A percentile compares a stretch with the other conserved stretches of the same genome.
Conservation (phyloP, 2,797 vertebrate species). For the Sebastes diploproa region DNA sequence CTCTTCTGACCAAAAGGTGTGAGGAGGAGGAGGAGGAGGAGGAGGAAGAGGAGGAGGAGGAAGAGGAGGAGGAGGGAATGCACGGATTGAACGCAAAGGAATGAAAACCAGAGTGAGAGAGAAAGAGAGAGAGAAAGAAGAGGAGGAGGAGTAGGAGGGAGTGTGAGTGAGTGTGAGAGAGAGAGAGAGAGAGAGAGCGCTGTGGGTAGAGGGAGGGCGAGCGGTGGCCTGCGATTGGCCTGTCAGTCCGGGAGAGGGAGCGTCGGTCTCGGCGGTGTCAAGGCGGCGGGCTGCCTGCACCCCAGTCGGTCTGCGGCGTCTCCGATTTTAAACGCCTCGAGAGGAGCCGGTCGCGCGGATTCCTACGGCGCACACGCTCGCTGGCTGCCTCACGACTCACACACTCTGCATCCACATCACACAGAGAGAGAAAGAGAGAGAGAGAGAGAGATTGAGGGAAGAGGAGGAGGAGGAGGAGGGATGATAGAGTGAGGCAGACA, state of each 20-base stretch:
- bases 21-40: constrained; percentile 55
- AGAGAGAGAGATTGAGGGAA: constrained; percentile 2
- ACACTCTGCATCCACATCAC: constrained; percentile 64
- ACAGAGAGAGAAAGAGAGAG: background rate
- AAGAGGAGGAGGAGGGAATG: constrained; percentile 42
- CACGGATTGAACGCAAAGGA: constrained; percentile 69
- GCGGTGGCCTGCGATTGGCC: constrained; percentile 75
- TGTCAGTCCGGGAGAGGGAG: constrained; percentile 78
- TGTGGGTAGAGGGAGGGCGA: constrained; percentile 58
- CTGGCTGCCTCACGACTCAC: constrained; percentile 57
- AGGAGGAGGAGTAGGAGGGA: constrained; percentile 32
- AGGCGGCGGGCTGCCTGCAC: constrained; percentile 52
- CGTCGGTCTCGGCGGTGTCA: constrained; percentile 64
- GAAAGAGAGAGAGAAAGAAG: constrained; percentile 27
- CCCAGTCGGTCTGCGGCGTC: constrained; percentile 47
- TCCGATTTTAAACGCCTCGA: constrained; percentile 54
- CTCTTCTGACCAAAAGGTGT: constrained; percentile 75
- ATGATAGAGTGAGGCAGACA: constrained; percentile 71
- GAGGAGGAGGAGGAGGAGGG: constrained; percentile 43
- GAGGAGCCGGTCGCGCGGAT: constrained; percentile 47
- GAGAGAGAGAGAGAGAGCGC: constrained; percentile 23
- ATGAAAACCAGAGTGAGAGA: constrained; percentile 62
- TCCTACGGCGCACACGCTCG: constrained; percentile 38
- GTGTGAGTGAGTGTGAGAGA: constrained; percentile 7
- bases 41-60: constrained; percentile 21